Percentiles rank a stretch among this genome's conserved stretches.
phyloP scores from a whole-genome alignment of 2,797 vertebrate genomes.

The Babyrousa celebensis region DNA sequence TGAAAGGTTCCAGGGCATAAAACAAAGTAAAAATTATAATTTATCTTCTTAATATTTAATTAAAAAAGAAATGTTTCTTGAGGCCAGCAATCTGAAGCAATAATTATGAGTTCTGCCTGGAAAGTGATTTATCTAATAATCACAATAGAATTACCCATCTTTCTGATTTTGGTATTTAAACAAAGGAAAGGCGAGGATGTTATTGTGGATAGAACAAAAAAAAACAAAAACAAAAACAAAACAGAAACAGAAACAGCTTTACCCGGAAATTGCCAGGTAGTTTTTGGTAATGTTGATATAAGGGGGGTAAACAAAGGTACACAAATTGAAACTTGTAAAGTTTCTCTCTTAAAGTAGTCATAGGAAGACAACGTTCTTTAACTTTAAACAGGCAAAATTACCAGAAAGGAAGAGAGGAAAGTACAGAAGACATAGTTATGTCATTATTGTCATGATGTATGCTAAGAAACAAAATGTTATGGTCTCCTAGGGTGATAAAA shows the following conservation, averaged over 20 bases:
- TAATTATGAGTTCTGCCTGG: not conserved
- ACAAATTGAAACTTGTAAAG: conserved; percentile 72
- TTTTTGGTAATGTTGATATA: conserved; percentile 55
- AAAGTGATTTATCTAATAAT: not conserved
- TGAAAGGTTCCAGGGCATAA: conserved; percentile 29
- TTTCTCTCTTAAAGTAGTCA: conserved; percentile 30
- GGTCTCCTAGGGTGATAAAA: conserved; percentile 23
- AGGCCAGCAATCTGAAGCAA: not conserved
- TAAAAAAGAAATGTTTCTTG: not conserved
- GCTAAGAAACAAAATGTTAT: not conserved
- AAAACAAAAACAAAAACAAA: too few species aligned
- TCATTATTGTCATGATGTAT: not conserved
- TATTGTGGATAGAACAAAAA: not conserved
- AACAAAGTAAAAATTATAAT: conserved; percentile 50
- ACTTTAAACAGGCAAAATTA: conserved; percentile 50
- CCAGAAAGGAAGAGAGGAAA: conserved; percentile 18
- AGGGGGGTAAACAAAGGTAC: conserved; percentile 62
- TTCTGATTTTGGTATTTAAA: conserved; percentile 13
- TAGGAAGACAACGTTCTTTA: not conserved
- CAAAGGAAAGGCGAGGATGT: not conserved
- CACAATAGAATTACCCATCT: conserved; percentile 43
- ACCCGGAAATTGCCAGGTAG: conserved; percentile 19
- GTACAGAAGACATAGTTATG: conserved; percentile 44
- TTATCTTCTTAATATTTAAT: conserved; percentile 21
- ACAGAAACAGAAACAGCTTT: conserved; percentile 44